phyloP scores from a whole-genome alignment of 2,113 vertebrate species.

The Notarius lentiginosus region DNA sequence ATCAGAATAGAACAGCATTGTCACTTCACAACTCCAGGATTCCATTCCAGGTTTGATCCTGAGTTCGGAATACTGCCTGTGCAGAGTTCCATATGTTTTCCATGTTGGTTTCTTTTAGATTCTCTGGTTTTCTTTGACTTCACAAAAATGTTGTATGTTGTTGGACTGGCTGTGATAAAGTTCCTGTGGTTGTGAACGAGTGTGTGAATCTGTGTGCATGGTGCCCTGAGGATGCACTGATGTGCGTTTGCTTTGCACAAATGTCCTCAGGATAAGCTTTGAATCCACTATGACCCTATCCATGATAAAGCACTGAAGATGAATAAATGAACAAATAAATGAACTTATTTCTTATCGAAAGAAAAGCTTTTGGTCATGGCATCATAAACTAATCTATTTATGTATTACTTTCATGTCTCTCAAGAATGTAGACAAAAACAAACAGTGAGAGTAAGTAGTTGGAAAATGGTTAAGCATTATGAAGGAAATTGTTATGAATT shows the following conservation, averaged over 20 bases:
- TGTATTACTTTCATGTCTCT: background rate
- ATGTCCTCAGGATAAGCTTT: background rate
- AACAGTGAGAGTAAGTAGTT: background rate
- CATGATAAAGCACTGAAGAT: background rate
- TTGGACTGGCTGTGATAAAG: background rate
- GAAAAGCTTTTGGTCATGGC: background rate
- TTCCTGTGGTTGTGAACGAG: background rate
- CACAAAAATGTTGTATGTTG: background rate
- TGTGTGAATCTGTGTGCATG: background rate
- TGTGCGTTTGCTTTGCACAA: background rate
- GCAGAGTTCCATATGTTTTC: background rate
- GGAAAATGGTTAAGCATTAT: background rate
- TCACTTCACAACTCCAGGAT: background rate
- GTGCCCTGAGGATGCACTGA: background rate
- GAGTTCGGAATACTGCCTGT: background rate
- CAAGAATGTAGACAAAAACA: background rate
- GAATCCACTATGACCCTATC: background rate
- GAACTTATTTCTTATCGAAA: background rate
- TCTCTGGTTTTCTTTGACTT: background rate
- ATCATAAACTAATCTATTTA: background rate
- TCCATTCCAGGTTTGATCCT: background rate
- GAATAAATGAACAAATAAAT: background rate
- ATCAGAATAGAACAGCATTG: background rate
- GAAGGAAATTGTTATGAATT: background rate
- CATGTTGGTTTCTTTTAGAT: background rate